Evolutionary conservation across 1,140 invertebrate species (phyloP).

Genomic region (Cherax quadricarinatus): DNA sequence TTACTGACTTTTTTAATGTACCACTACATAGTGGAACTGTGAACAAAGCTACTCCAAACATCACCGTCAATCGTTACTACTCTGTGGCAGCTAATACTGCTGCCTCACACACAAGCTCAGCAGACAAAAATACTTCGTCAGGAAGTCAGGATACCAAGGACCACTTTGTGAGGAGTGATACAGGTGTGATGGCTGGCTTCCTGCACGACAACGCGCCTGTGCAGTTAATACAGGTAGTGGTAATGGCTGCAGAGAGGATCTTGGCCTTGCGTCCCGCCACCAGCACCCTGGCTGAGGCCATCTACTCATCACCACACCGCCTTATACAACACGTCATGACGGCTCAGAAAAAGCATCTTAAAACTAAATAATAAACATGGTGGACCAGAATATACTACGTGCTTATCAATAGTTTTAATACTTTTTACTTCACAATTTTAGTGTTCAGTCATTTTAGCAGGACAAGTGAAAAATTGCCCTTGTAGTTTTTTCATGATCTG

Average conservation of each 20-base stretch:
- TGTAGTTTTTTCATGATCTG: background rate
- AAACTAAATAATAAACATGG: constrained; percentile 30
- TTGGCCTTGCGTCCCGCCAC: constrained; percentile 13
- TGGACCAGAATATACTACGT: background rate
- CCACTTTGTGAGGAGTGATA: background rate
- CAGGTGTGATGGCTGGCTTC: constrained; percentile 17
- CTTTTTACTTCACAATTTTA: background rate
- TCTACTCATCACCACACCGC: constrained; percentile 49
- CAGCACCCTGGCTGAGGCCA: constrained; percentile 49
- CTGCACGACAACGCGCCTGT: constrained; percentile 61
- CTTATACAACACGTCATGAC: constrained; percentile 67
- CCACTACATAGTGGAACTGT: background rate
- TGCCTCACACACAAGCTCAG: background rate
- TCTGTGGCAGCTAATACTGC: background rate
- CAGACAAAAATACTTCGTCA: background rate
- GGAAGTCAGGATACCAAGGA: background rate
- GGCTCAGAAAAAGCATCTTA: constrained; percentile 61
- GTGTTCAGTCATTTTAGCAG: background rate
- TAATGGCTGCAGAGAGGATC: constrained; percentile 52
- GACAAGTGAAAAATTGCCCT: background rate
- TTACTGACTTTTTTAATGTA: background rate
- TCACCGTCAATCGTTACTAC: constrained; percentile 19
- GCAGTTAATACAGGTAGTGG: constrained; percentile 54
- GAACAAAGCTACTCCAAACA: background rate
- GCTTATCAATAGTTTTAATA: background rate